These are phyloP conservation scores for Tiliacea citrago DNA, from an alignment of 2,888 invertebrate species.

Conservation along the genomic window DNA sequence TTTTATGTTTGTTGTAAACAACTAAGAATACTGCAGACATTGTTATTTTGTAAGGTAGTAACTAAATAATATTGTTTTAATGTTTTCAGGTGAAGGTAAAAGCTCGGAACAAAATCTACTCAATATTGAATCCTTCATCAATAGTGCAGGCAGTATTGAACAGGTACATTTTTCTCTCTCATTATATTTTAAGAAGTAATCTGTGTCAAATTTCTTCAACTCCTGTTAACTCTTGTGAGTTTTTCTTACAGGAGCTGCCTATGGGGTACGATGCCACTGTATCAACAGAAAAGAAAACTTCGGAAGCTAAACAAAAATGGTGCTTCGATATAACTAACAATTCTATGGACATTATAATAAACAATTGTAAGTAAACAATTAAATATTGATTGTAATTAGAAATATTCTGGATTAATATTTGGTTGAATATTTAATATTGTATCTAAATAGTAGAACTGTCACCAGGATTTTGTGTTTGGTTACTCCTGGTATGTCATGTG, in stretches of 20 bases:
- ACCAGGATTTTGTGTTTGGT: not conserved
- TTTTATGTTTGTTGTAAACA: not conserved
- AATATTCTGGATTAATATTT: slow-evolving; percentile 3
- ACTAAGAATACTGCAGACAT: not conserved
- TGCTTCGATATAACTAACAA: slow-evolving; percentile 75
- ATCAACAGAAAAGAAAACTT: slow-evolving; percentile 49
- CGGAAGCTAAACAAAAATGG: slow-evolving; percentile 72
- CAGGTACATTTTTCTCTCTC: slow-evolving; percentile 67
- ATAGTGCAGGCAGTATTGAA: slow-evolving; percentile 63
- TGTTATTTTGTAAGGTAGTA: not conserved
- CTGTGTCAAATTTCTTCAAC: not conserved
- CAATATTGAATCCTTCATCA: slow-evolving; percentile 82
- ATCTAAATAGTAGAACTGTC: slow-evolving; percentile 3
- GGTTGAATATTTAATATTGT: not conserved
- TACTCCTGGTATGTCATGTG: not conserved
- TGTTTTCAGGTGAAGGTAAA: slow-evolving; percentile 71
- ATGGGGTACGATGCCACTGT: slow-evolving; percentile 35
- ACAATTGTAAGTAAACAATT: slow-evolving; percentile 74
- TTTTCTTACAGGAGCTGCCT: slow-evolving; percentile 55
- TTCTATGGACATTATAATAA: slow-evolving; percentile 72
- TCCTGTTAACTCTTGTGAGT: not conserved
- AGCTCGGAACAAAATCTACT: slow-evolving; percentile 67
- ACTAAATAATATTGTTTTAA: not conserved
- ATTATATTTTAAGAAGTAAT: slow-evolving; percentile 17
- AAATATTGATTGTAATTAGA: not conserved